These are phyloP conservation scores for Nemopilema nomurai DNA, from an alignment of 30 jellyfish, hydroid and myxozoan genomes.

Conservation along the genomic window DNA sequence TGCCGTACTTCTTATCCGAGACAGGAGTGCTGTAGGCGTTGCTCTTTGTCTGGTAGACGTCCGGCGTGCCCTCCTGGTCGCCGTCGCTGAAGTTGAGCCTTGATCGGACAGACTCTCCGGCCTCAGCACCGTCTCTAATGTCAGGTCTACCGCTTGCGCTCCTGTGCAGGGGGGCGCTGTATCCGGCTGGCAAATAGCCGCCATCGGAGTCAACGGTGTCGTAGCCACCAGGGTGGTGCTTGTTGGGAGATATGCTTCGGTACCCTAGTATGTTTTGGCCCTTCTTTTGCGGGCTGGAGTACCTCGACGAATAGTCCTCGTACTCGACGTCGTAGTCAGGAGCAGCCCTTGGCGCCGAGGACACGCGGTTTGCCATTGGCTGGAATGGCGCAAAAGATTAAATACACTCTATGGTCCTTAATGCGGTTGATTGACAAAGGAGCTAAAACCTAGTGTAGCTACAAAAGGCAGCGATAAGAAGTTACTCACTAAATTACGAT, in stretches of 20 bases:
- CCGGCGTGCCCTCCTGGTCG: constrained; percentile 21
- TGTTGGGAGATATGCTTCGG: constrained; percentile 80
- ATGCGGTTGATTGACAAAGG: too few species aligned
- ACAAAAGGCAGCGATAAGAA: too few species aligned
- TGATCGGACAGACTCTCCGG: constrained; percentile 38
- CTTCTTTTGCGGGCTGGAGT: constrained; percentile 53
- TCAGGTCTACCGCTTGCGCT: constrained; percentile 66
- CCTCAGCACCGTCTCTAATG: constrained; percentile 69
- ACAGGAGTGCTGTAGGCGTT: constrained; percentile 21
- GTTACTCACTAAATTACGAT: too few species aligned
- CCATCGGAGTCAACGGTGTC: constrained; percentile 46
- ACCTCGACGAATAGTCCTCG: constrained; percentile 56
- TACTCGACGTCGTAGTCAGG: constrained; percentile 59
- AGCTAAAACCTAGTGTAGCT: too few species aligned
- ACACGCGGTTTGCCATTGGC: constrained; percentile 64
- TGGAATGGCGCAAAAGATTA: not conserved
- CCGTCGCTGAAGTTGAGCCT: constrained; percentile 51
- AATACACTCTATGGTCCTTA: too few species aligned
- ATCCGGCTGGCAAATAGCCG: constrained; percentile 19
- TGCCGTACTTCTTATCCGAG: constrained; percentile 17
- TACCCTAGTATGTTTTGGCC: constrained; percentile 71
- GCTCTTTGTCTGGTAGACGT: constrained; percentile 31
- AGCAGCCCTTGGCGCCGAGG: constrained; percentile 38
- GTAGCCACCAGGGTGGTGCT: constrained; percentile 43
- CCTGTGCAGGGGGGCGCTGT: not conserved